These are phyloP conservation scores for Silurus aristotelis DNA, from an alignment of 2,797 vertebrate species.

Conservation along the genomic window DNA sequence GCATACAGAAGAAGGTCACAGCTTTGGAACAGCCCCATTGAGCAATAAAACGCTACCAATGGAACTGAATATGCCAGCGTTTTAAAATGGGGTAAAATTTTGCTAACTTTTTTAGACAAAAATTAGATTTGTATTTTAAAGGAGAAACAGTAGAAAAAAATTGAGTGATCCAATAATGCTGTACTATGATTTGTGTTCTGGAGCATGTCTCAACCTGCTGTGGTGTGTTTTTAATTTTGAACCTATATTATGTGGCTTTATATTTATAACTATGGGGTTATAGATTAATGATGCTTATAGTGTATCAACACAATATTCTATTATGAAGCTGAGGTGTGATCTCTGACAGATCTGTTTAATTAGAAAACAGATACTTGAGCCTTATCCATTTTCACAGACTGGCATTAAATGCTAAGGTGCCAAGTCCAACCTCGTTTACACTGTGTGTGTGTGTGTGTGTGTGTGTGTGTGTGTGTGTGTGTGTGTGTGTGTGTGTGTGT, in stretches of 20 bases:
- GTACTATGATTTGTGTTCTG: neutral
- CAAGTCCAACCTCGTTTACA: constrained; percentile 28
- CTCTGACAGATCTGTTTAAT: constrained; percentile 45
- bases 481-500: neutral
- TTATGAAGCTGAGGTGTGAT: constrained; percentile 24
- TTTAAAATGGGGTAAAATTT: neutral
- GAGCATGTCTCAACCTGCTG: neutral
- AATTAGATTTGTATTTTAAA: neutral
- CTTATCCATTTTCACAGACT: constrained; percentile 16
- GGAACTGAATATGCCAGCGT: neutral
- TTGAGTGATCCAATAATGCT: neutral
- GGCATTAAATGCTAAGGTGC: constrained; percentile 17
- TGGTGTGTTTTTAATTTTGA: neutral
- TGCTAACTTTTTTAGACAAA: neutral
- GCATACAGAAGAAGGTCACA: constrained; percentile 28
- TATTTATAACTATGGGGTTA: neutral
- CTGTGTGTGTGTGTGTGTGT: neutral
- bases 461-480: no score
- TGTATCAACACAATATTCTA: neutral
- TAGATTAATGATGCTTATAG: neutral
- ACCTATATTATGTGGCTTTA: neutral
- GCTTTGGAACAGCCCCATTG: neutral
- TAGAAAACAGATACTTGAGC: constrained; percentile 29
- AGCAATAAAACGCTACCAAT: neutral
- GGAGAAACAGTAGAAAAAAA: neutral